These are phyloP conservation scores for Rostratula benghalensis DNA, from an alignment of 2,113 vertebrate genomes.

Conservation along the genomic window DNA sequence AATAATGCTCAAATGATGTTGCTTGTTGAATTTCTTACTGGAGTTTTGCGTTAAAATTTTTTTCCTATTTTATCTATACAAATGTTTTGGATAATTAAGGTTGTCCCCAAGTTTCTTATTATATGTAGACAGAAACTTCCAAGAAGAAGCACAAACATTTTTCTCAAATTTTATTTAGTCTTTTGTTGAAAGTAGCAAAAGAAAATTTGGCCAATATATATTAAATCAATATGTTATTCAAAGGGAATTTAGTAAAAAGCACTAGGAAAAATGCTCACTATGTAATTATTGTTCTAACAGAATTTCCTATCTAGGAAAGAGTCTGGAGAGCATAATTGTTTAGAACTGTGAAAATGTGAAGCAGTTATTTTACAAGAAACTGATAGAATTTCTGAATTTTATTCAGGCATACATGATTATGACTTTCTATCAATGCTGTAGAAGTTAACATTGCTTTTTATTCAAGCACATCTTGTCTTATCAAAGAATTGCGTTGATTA, in stretches of 20 bases:
- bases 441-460: neutral
- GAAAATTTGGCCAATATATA: neutral
- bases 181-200: neutral
- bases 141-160: neutral
- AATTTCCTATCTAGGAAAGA: neutral
- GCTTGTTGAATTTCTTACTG: neutral
- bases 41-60: neutral
- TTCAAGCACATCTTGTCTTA: neutral
- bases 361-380: neutral
- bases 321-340: neutral
- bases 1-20: neutral
- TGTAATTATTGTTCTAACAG: neutral
- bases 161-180: neutral
- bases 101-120: slow-evolving; percentile 12
- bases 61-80: neutral
- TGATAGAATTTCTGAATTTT: neutral
- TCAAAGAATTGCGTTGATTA: neutral
- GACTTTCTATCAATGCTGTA: neutral
- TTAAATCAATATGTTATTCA: neutral
- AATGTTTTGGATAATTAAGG: neutral
- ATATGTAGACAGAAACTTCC: neutral
- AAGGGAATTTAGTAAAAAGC: neutral
- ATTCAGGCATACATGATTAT: neutral
- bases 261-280: neutral
- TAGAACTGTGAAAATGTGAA: neutral